These are phyloP conservation scores for Dicyrtoma fusca DNA, from an alignment of 2,888 invertebrate genomes.

Conservation along the genomic window DNA sequence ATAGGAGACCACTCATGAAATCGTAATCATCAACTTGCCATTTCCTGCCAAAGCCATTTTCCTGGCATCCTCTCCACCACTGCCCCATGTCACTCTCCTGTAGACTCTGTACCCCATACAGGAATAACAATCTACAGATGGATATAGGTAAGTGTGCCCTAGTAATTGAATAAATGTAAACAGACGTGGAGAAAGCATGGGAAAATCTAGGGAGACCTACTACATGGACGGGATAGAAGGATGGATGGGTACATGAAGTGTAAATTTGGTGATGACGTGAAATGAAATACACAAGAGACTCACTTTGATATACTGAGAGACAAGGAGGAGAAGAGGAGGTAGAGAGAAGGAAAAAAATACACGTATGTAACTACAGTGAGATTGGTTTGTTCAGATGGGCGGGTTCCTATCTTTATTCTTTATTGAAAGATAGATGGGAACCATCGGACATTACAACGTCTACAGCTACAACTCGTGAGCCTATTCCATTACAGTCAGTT, in stretches of 20 bases:
- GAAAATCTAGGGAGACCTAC: too few species aligned
- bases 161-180: slow-evolving; percentile 8
- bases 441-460: neutral
- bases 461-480: neutral
- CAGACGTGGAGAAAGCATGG: too few species aligned
- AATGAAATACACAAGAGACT: slow-evolving; percentile 41
- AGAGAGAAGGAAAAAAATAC: slow-evolving; percentile 12
- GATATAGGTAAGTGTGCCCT: too few species aligned
- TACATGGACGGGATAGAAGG: neutral
- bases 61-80: too few species aligned
- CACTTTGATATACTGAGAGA: slow-evolving; percentile 14
- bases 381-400: slow-evolving; percentile 24
- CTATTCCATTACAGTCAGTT: neutral
- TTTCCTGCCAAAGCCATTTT: too few species aligned
- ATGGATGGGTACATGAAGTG: slow-evolving; percentile 13
- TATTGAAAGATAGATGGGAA: slow-evolving; percentile 41
- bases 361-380: neutral
- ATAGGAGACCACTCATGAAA: too few species aligned
- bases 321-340: neutral
- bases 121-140: too few species aligned
- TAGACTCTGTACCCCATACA: too few species aligned
- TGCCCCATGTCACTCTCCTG: too few species aligned
- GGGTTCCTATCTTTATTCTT: slow-evolving; percentile 29
- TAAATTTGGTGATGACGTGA: slow-evolving; percentile 37
- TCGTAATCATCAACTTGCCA: too few species aligned